These are phyloP conservation scores for Phlogophora meticulosa DNA, from an alignment of 2,888 invertebrate genomes.

Conservation along the genomic window DNA sequence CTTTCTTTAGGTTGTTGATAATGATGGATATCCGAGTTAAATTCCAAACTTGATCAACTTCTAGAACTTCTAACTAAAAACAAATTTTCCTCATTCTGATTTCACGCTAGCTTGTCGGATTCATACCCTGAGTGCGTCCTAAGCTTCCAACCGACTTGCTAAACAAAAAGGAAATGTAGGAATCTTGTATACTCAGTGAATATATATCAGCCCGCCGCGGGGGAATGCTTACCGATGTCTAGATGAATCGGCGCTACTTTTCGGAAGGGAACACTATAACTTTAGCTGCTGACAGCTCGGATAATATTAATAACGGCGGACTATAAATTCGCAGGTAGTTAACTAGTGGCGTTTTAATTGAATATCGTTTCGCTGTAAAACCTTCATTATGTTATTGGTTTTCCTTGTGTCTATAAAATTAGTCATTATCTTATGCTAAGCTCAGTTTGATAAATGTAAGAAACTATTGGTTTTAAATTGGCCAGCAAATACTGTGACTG, in stretches of 20 bases:
- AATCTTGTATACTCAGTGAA: conserved; percentile 54
- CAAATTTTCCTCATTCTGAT: too few species aligned
- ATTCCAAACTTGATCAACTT: neutral
- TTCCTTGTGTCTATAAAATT: neutral
- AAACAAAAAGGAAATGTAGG: conserved; percentile 55
- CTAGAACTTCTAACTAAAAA: neutral
- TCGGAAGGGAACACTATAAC: conserved; percentile 40
- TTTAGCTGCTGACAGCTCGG: conserved; percentile 38
- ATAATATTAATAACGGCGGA: conserved; percentile 34
- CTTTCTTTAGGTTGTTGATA: neutral
- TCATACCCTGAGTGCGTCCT: conserved; percentile 1
- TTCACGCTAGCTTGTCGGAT: neutral
- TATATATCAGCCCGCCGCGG: conserved; percentile 62
- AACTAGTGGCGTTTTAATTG: conserved; percentile 22
- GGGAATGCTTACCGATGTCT: conserved; percentile 42
- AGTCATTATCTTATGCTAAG: neutral
- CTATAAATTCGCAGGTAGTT: conserved; percentile 23
- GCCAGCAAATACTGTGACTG: too few species aligned
- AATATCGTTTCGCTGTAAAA: neutral
- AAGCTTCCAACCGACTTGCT: conserved; percentile 31
- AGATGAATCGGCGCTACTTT: conserved; percentile 52
- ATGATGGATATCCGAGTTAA: neutral
- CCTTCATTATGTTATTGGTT: neutral
- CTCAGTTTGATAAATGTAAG: neutral
- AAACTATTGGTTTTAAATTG: too few species aligned